Evolutionary conservation across 2,113 vertebrate genomes (phyloP), one percentile per base, ranked within the genome.

Genomic region (Carlito syrichta): DNA sequence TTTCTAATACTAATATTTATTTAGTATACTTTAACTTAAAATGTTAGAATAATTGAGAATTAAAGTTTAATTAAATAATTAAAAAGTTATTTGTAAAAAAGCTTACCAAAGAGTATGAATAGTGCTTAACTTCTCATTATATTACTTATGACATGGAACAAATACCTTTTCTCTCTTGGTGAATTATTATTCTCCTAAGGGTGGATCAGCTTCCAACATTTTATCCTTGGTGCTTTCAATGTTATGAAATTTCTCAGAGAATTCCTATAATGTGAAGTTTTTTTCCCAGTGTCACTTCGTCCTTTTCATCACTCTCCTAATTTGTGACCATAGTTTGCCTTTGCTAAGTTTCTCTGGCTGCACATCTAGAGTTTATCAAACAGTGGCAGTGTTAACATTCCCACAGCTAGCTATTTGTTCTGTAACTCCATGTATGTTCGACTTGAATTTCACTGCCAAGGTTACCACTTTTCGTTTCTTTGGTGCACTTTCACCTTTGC

Each of bases 381-480:
- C 13, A 74, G 38, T n/a, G 60, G 13, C 38, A 48, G 52, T 56
- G 13, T 54, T 30, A 92, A 17, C 48, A 63, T 87, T 38, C 38
- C 32, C 52, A 23, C 11, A 9, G 50, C n/a, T 43, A 20, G 23
- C 14, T 45, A 17, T 79, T 85, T 86, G 48, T 38, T 69, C 50
- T 87, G 23, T 88, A 87, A 62, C 23, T 84, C 23, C 56, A 62
- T 78, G 20, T 86, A 40, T 58, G 16, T 87, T 95, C 38, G 45
- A 20, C 58, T 79, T 83, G 19, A 62, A 78, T 94, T 89, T 73
- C n/a, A 86, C 25, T 78, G 10, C 35, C 71, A 81, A 22, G 77
- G 35, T 91, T 96, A 81, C 22, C n/a, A 40, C 48, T 63, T 74
- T 86, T 84, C 50, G 27, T 89, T 96, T 79, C 19, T 77, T 93